Base-by-base conservation (phyloP, 2,888 invertebrate species). In the Tinea semifulvella region DNA sequence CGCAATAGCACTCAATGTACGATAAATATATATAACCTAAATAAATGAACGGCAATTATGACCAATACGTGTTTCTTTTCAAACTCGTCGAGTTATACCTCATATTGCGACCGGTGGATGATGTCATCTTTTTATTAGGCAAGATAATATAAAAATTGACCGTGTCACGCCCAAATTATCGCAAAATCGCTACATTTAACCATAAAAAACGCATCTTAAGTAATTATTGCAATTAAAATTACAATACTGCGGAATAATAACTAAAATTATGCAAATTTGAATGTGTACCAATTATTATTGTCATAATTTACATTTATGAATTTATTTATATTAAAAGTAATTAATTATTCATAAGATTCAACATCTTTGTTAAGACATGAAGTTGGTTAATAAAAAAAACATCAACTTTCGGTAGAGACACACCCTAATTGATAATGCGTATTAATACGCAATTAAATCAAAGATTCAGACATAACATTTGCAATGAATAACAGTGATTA, bases 71-170 rank as follows among this genome's bases (percentile, higher is more conserved):
- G 14, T 11, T 10, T n/a, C 2, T 11, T 35, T 49, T 43, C 3
- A 28, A 59, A 49, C 61, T 52, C 52, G 70, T 48, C 63, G 77
- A 60, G 44, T 75, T 60, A 63, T 57, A 59, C 50, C 51, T 48
- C 58, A 57, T 57, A 56, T 61, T 62, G 59, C 65, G 67, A 66
- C 67, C 65, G 60, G 55, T 55, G 52, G 67, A 61, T 74, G 74
- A 76, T 71, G 71, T 75, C 77, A 76, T 61, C 68, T 51, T 50
- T 49, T 58, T 64, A 65, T 67, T 66, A 60, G 60, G 59, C 61
- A 50, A 68, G 72, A 74, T 75, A 74, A 69, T 62, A 60, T 51
- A 51, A 60, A 31, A 68, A 70, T 65, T 70, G 68, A 66, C 65
- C 60, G 51, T 59, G 73, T 59, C 71, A 75, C 77, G 63, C 76